Conservation (phyloP, 23 tunicate genomes). For the Pegea sp. region DNA sequence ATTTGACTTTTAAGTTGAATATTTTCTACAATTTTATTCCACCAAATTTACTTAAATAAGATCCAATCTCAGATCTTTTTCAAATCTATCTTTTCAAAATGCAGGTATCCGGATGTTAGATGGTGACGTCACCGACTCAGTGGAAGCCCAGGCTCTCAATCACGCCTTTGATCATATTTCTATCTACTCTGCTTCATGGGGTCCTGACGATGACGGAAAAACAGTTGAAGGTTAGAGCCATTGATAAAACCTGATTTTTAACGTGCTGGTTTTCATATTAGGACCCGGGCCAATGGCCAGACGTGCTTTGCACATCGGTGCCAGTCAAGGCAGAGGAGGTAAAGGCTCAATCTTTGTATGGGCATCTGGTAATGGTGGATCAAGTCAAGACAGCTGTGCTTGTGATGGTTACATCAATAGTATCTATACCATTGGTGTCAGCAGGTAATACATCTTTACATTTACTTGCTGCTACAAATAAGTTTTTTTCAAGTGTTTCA, state of each 20-base stretch:
- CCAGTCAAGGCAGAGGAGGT: constrained; percentile 51
- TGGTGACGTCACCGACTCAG: constrained; percentile 90
- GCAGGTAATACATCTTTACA: constrained; percentile 17
- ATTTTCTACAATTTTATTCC: no score
- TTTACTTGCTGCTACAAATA: background rate
- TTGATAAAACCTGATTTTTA: background rate
- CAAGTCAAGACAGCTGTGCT: constrained; percentile 61
- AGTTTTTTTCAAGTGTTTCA: constrained; percentile 34
- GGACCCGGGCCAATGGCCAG: constrained; percentile 76
- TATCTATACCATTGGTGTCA: constrained; percentile 78
- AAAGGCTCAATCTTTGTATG: constrained; percentile 92
- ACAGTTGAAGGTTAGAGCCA: constrained; percentile 76
- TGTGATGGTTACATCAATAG: constrained; percentile 97
- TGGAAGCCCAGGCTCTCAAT: constrained; percentile 65
- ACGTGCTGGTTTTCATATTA: constrained; percentile 1
- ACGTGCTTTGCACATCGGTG: constrained; percentile 57
- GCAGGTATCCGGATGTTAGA: constrained; percentile 96
- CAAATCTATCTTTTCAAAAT: background rate
- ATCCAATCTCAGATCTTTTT: no score
- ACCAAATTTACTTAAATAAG: no score
- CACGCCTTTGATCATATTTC: constrained; percentile 37
- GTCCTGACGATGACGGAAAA: constrained; percentile 96
- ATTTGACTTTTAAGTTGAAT: no score
- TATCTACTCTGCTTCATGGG: constrained; percentile 97
- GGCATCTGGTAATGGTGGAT: constrained; percentile 99